Conservation (phyloP, 2,888 invertebrate species). For the Marasmarcha lunaedactyla region DNA sequence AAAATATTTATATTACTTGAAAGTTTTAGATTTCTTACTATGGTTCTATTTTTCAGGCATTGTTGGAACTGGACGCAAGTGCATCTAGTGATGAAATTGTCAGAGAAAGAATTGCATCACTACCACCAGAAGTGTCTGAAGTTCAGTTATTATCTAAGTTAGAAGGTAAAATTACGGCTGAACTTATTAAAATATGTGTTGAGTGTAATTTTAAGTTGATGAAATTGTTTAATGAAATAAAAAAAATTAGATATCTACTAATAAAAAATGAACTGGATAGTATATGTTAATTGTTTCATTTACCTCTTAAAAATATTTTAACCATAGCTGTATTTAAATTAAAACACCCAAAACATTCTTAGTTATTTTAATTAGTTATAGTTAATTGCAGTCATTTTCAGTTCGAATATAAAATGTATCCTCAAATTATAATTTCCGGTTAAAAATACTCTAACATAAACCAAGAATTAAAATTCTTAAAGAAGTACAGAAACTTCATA, state of each 20-base stretch:
- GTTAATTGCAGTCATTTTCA: too few relatives aligned
- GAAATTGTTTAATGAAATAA: background rate
- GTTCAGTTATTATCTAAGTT: conserved; percentile 87
- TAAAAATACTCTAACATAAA: too few relatives aligned
- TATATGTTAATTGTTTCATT: conserved; percentile 20
- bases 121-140: conserved; percentile 96
- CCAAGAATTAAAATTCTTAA: too few relatives aligned
- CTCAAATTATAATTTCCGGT: too few relatives aligned
- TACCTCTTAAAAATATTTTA: conserved; percentile 7
- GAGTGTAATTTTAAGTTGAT: background rate
- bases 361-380: too few relatives aligned
- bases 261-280: conserved; percentile 5
- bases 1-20: too few relatives aligned
- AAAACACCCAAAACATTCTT: too few relatives aligned
- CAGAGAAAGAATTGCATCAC: conserved; percentile 90
- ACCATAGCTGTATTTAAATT: background rate
- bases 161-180: conserved; percentile 70
- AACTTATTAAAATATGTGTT: conserved; percentile 5
- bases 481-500: too few relatives aligned
- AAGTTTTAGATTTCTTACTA: background rate
- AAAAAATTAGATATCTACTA: conserved; percentile 5
- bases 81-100: conserved; percentile 95
- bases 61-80: conserved; percentile 90
- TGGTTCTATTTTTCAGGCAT: conserved; percentile 47
- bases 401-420: too few relatives aligned